Percentiles rank a stretch among this genome's conserved stretches.
Conservation (phyloP, 2,113 vertebrate genomes). For the Regulus satrapa region DNA sequence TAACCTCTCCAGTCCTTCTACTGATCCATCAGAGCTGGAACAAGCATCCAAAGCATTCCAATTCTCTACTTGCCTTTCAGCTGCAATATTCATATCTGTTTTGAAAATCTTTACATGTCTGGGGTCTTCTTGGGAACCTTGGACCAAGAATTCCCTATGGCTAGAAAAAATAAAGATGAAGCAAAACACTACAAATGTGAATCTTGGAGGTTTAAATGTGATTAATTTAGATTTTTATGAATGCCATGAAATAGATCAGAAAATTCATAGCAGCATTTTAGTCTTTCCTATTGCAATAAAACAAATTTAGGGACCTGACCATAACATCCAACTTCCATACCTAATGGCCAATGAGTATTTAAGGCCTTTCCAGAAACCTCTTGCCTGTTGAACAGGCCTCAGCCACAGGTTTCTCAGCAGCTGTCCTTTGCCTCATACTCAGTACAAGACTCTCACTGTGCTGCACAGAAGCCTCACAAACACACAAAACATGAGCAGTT, state of each 20-base stretch:
- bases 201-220: neutral
- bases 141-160: neutral
- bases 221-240: neutral
- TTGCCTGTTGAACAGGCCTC: neutral
- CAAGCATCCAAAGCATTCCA: neutral
- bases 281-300: neutral
- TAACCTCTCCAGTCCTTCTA: neutral
- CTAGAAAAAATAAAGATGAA: neutral
- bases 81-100: neutral
- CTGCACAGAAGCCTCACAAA: neutral
- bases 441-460: neutral
- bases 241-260: neutral
- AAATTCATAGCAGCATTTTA: neutral
- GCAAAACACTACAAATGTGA: neutral
- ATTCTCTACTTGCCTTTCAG: neutral
- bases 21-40: neutral
- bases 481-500: neutral
- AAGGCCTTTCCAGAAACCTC: neutral
- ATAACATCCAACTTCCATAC: neutral
- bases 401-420: neutral
- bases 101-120: neutral
- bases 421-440: neutral
- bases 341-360: neutral
- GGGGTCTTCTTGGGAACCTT: neutral
- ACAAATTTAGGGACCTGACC: neutral